These are phyloP conservation scores for Triplophysa bombifrons DNA, from an alignment of 2,797 vertebrate species.

Conservation along the genomic window DNA sequence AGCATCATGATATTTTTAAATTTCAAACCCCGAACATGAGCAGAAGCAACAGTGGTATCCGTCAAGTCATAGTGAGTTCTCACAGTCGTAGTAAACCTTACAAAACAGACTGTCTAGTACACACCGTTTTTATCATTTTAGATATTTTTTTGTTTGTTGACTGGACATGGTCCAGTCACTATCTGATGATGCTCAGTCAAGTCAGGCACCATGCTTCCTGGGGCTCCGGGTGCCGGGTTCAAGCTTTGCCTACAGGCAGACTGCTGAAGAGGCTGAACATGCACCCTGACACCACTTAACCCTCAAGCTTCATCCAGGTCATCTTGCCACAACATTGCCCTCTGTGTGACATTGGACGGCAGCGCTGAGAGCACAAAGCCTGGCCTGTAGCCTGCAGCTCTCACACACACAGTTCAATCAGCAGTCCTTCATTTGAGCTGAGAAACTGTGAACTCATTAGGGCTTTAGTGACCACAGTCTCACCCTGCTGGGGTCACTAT, in stretches of 20 bases:
- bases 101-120: not conserved
- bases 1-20: too few relatives aligned
- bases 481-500: slow-evolving; percentile 55
- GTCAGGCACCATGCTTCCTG: slow-evolving; percentile 67
- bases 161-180: slow-evolving; percentile 60
- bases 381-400: slow-evolving; percentile 71
- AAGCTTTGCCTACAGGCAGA: slow-evolving; percentile 73
- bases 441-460: slow-evolving; percentile 70
- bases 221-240: slow-evolving; percentile 62
- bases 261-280: slow-evolving; percentile 72
- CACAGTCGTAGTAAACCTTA: not conserved
- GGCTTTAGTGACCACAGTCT: slow-evolving; percentile 48
- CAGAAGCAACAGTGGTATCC: too few relatives aligned
- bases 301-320: slow-evolving; percentile 78
- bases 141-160: slow-evolving; percentile 63
- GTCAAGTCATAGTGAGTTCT: not conserved
- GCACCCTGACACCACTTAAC: slow-evolving; percentile 84
- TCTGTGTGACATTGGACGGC: slow-evolving; percentile 62
- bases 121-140: slow-evolving; percentile 49
- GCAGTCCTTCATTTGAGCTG: slow-evolving; percentile 62
- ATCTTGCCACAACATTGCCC: slow-evolving; percentile 79
- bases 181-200: slow-evolving; percentile 29
- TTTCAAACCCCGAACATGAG: too few relatives aligned
- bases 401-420: slow-evolving; percentile 70
- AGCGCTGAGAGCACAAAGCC: slow-evolving; percentile 72